Evolutionary conservation across 2,113 vertebrate genomes (phyloP).

Genomic region (Amia ocellicauda): DNA sequence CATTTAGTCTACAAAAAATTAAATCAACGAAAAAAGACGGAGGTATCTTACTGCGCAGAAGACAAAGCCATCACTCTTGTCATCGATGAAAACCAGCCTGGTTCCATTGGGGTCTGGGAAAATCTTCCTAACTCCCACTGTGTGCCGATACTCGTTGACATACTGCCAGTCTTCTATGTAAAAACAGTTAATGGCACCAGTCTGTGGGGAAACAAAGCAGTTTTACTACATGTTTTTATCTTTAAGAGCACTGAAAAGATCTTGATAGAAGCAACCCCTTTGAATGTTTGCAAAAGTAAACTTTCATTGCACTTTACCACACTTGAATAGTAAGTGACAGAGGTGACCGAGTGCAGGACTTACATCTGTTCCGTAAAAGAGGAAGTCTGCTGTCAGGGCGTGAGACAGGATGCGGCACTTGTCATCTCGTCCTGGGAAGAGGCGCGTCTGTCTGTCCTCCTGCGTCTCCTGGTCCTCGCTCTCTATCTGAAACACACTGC

Average conservation of each 20-base stretch:
- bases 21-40: too few species aligned
- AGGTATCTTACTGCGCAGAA: conserved; percentile 82
- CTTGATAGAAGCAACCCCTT: too few species aligned
- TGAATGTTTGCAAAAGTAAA: too few species aligned
- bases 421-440: conserved; percentile 83
- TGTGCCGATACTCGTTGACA: conserved; percentile 82
- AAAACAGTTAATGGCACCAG: conserved; percentile 81
- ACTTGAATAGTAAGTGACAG: not conserved
- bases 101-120: conserved; percentile 89
- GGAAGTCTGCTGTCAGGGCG: conserved; percentile 86
- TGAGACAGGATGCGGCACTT: conserved; percentile 86
- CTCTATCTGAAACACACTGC: conserved; percentile 76
- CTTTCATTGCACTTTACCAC: too few species aligned
- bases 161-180: conserved; percentile 91
- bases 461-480: conserved; percentile 67
- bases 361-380: conserved; percentile 95
- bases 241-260: not conserved
- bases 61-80: conserved; percentile 90
- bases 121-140: conserved; percentile 83
- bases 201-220: conserved; percentile 53
- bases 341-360: conserved; percentile 33
- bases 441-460: conserved; percentile 87
- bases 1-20: too few species aligned
- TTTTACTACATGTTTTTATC: not conserved
- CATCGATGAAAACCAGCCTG: conserved; percentile 85